Conservation (phyloP, 2,113 vertebrate genomes). For the Dasyprocta punctata region DNA sequence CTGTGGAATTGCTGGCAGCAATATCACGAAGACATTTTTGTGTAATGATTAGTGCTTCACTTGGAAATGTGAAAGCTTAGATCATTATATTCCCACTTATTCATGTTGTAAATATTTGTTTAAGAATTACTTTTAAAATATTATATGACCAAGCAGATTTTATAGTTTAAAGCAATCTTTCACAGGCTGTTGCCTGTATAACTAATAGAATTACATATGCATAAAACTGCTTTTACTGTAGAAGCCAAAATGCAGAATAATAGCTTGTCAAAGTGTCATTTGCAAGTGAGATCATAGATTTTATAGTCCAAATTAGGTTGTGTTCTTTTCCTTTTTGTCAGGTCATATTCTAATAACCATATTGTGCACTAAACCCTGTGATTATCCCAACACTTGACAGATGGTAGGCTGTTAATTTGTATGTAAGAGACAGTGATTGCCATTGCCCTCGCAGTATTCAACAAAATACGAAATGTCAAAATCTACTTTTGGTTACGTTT, state of each 20-base stretch:
- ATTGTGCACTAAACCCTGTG: slow-evolving; percentile 89
- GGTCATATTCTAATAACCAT: slow-evolving; percentile 91
- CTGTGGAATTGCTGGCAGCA: slow-evolving; percentile 30
- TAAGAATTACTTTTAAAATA: slow-evolving; percentile 80
- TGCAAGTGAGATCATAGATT: slow-evolving; percentile 89
- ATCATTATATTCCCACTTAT: slow-evolving; percentile 68
- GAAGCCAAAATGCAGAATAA: slow-evolving; percentile 88
- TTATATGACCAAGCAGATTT: slow-evolving; percentile 84
- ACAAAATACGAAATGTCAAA: slow-evolving; percentile 88
- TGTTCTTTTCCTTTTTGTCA: slow-evolving; percentile 88
- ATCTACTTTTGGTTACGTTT: slow-evolving; percentile 81
- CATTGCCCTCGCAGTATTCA: slow-evolving; percentile 80
- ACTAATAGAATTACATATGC: slow-evolving; percentile 85
- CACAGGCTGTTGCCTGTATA: slow-evolving; percentile 84
- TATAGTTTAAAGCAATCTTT: slow-evolving; percentile 82
- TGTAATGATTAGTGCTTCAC: slow-evolving; percentile 1
- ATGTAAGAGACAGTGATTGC: slow-evolving; percentile 88
- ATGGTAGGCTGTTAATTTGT: slow-evolving; percentile 91
- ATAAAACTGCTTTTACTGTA: slow-evolving; percentile 84
- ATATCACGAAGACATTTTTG: slow-evolving; percentile 68
- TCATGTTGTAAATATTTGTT: slow-evolving; percentile 78
- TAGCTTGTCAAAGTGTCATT: slow-evolving; percentile 89
- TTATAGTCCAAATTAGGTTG: slow-evolving; percentile 89
- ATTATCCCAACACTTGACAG: slow-evolving; percentile 90
- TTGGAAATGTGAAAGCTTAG: slow-evolving; percentile 51